Evolutionary conservation across 1,140 invertebrate species (phyloP), one percentile per base, ranked within the genome.

Genomic region (Spodoptera litura): DNA sequence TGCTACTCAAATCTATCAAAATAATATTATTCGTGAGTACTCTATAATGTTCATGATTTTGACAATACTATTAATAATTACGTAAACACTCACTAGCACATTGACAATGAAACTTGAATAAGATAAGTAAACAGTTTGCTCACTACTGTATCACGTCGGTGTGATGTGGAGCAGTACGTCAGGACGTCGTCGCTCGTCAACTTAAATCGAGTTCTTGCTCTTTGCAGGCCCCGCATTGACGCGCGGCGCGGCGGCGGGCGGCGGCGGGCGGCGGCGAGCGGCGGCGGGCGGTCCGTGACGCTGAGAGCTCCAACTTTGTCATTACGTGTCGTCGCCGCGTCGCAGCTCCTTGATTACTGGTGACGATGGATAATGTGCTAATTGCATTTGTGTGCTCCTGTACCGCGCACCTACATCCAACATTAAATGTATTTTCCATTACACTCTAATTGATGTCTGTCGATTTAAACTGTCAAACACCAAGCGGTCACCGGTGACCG

Each of bases 121-220:
- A 56, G 8, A 20, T 56, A 4, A 15, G 20, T 4, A 20, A 8
- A 10, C 55, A 56, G 20, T 20, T 4, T 4, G 2, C n/a, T 56
- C 58, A 13, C 0, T 31, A 8, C 38, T 31, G 58, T 11, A 31
- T 35, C 58, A 31, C 4, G 4, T 12, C 58, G 58, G 58, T 59
- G 27, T 59, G 11, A 59, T 13, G 58, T 59, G 10, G 5, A 3
- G 25, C 27, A 20, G 58, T 13, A 31, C 58, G 13, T 31, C 58
- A 11, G 3, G 8, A 58, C 25, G 25, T 59, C 27, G 25, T 59
- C 58, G 58, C 3, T 59, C 58, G 58, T 59, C 58, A 59, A 59
- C 58, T 59, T 59, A 59, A 59, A 59, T 59, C 58, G 58, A 59
- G 58, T 59, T 59, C 25, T 12, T 11, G 27, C 58, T 59, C 58